phyloP scores from a whole-genome alignment of 2,797 vertebrate species.

The Tragelaphus eurycerus region DNA sequence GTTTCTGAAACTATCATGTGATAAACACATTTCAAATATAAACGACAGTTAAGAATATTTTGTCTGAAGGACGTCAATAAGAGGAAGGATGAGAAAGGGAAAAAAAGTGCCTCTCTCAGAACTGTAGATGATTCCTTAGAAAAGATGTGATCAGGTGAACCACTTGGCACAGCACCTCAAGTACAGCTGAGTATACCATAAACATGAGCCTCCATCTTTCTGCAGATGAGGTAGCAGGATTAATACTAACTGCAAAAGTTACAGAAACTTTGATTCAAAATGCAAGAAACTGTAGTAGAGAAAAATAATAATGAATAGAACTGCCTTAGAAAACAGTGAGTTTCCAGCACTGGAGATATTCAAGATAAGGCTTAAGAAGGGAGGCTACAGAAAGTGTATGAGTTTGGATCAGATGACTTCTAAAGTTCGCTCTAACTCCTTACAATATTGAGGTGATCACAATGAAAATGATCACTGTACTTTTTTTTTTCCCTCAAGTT shows the following conservation, averaged over 20 bases:
- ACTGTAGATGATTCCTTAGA: neutral
- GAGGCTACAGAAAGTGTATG: neutral
- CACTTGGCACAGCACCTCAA: neutral
- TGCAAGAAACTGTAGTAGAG: neutral
- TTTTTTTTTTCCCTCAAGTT: constrained; percentile 50
- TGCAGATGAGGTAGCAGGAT: neutral
- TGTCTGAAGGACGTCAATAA: neutral
- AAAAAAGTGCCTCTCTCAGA: neutral
- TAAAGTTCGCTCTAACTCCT: constrained; percentile 39
- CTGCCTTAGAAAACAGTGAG: neutral
- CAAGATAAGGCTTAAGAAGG: neutral
- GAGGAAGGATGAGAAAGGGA: neutral
- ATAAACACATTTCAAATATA: constrained; percentile 35
- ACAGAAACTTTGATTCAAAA: constrained; percentile 20
- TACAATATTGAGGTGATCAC: neutral
- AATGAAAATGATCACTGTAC: constrained; percentile 34
- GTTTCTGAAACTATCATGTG: constrained; percentile 12
- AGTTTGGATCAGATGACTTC: constrained; percentile 32
- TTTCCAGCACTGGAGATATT: neutral
- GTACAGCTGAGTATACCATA: neutral
- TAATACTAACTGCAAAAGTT: constrained; percentile 28
- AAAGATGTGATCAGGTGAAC: neutral
- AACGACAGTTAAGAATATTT: constrained; percentile 27
- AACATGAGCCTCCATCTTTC: neutral
- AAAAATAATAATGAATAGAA: neutral